These are phyloP conservation scores for Trinectes maculatus DNA, from an alignment of 2,113 vertebrate genomes.

Conservation along the genomic window DNA sequence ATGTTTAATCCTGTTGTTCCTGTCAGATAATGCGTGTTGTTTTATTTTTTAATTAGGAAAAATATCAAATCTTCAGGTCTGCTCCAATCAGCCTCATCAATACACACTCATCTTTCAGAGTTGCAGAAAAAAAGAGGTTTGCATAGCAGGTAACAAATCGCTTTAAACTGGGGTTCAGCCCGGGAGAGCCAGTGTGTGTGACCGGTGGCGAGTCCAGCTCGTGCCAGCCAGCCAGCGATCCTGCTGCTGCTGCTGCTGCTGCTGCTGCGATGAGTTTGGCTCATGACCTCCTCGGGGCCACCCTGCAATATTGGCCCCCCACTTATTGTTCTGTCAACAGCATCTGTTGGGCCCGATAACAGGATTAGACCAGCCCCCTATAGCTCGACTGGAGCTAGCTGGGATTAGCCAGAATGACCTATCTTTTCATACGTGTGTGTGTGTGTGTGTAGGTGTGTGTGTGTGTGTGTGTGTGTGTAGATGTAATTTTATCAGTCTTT, in stretches of 20 bases:
- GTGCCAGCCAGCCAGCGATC: constrained; percentile 56
- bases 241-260: constrained; percentile 61
- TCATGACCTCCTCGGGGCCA: constrained; percentile 70
- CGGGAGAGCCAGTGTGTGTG: constrained; percentile 55
- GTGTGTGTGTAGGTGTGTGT: constrained; percentile 31
- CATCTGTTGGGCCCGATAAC: constrained; percentile 82
- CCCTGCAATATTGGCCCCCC: constrained; percentile 58
- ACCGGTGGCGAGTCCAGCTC: constrained; percentile 24
- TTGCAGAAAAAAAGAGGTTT: constrained; percentile 24
- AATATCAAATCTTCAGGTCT: constrained; percentile 23
- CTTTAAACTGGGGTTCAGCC: constrained; percentile 1
- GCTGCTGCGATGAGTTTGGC: constrained; percentile 70
- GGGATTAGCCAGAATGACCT: constrained; percentile 65
- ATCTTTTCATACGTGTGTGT: constrained; percentile 44
- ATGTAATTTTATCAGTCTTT: constrained; percentile 42
- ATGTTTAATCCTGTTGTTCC: too few species aligned
- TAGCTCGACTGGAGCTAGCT: constrained; percentile 61
- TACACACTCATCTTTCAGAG: background rate
- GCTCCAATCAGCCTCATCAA: background rate
- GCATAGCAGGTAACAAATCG: constrained; percentile 28
- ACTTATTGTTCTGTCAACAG: constrained; percentile 79
- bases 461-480: constrained; percentile 33
- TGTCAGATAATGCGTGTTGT: too few species aligned
- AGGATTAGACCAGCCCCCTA: constrained; percentile 77
- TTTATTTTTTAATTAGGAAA: too few species aligned